Evolutionary conservation across 1,140 invertebrate genomes (phyloP), one percentile per base, ranked within the genome.

Genomic region (Copidosoma floridanum): DNA sequence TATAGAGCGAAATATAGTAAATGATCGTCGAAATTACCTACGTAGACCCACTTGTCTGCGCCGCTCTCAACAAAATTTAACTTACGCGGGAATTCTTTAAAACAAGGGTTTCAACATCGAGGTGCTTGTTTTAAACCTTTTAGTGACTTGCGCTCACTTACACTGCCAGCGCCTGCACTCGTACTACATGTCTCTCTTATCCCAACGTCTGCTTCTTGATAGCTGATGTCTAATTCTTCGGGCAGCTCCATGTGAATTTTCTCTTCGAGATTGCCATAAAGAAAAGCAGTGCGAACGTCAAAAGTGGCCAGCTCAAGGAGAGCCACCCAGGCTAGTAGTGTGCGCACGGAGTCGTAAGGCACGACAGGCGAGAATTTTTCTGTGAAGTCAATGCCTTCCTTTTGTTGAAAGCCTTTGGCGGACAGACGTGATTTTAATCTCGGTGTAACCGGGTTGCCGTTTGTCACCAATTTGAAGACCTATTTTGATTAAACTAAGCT

Each of bases 1-100:
- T 55, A 64, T 21, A 61, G 16, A 0, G 63, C 58, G 12, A 65
- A 35, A 24, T 61, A 57, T 12, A 65, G 47, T 16, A 6, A 11
- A 26, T 51, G 14, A 16, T 32, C 24, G 14, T 65, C n/a, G 5
- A 61, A 21, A 47, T 32, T 14, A 35, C 58, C 46, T 40, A 16
- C 11, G n/a, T 46, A 51, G 14, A 51, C 14, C 8, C 48, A 51
- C 11, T 51, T 32, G 16, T 51, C 48, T 1, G 48, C 27, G 8
- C 37, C 24, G 26, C 26, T 51, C 16, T 37, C 27, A 6, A n/a
- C 12, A 35, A 32, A 51, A 3, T 16, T 29, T 3, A 51, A 51
- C n/a, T 11, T 16, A 1, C 8, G 11, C 21, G 20, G 11, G 21
- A 51, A 51, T 6, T 20, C n/a, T 32, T 51, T 51, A 4, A 51